Conservation (phyloP, 2,113 vertebrate species). For the Perca schrenkii region DNA sequence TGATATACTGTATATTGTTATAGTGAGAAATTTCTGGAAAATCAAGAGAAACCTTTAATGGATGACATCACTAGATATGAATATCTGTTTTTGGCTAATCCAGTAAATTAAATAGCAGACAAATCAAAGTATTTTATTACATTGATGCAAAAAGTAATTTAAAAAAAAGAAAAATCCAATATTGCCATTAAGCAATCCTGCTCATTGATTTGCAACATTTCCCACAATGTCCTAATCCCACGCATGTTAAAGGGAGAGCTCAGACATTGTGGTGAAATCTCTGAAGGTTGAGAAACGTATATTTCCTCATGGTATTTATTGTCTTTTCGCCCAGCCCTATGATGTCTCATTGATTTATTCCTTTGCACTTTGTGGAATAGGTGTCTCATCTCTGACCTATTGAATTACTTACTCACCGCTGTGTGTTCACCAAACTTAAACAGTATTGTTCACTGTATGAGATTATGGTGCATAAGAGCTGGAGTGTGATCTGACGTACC, state of each 20-base stretch:
- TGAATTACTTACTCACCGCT: not conserved
- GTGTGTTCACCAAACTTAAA: not conserved
- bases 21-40: not conserved
- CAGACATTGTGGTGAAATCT: not conserved
- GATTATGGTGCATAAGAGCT: not conserved
- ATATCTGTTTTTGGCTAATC: not conserved
- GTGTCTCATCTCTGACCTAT: not conserved
- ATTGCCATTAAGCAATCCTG: not conserved
- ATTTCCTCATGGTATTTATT: not conserved
- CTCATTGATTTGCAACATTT: constrained; percentile 4
- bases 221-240: not conserved
- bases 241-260: not conserved
- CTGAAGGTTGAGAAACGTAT: not conserved
- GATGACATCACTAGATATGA: not conserved
- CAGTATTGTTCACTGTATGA: not conserved
- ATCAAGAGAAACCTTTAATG: not conserved
- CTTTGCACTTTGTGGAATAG: not conserved
- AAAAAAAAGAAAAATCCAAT: not conserved
- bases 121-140: not conserved
- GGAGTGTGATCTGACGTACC: not conserved
- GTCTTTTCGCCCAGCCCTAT: not conserved
- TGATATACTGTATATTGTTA: not conserved
- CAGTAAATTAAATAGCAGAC: not conserved
- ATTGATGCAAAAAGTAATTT: not conserved
- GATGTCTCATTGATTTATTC: not conserved